Evolutionary conservation across 2,113 vertebrate species (phyloP).

Genomic region (Dunckerocampus dactyliophorus): DNA sequence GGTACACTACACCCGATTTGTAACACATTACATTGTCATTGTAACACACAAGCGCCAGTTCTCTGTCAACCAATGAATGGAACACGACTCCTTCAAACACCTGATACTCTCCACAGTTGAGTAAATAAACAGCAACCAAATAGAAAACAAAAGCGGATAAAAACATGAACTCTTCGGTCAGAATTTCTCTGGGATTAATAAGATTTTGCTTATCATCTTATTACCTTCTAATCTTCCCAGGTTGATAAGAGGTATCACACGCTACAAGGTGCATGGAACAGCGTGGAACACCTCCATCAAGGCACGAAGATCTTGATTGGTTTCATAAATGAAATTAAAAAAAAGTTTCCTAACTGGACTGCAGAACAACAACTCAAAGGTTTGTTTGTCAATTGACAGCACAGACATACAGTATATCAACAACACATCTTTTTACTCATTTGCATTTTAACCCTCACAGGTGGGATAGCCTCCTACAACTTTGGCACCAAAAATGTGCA

Average conservation of each 20-base stretch:
- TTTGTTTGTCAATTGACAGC: slow-evolving; percentile 13
- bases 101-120: no score
- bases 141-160: no score
- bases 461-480: slow-evolving; percentile 52
- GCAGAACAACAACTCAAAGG: slow-evolving; percentile 47
- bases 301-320: slow-evolving; percentile 14
- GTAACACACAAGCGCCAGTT: no score
- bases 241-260: slow-evolving; percentile 36
- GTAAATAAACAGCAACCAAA: no score
- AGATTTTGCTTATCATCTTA: neutral
- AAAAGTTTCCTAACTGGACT: slow-evolving; percentile 4
- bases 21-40: no score
- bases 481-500: slow-evolving; percentile 10
- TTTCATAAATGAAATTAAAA: slow-evolving; percentile 6
- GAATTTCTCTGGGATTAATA: no score
- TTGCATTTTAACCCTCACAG: slow-evolving; percentile 4
- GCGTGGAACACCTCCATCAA: slow-evolving; percentile 32
- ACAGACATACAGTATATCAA: no score
- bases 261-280: slow-evolving; percentile 9
- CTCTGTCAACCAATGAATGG: no score
- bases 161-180: no score
- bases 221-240: slow-evolving; percentile 11
- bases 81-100: no score
- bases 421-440: neutral
- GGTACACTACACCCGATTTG: no score